Evolutionary conservation across 2,113 vertebrate species (phyloP).

Genomic region (Tenebrosternarchus preto): DNA sequence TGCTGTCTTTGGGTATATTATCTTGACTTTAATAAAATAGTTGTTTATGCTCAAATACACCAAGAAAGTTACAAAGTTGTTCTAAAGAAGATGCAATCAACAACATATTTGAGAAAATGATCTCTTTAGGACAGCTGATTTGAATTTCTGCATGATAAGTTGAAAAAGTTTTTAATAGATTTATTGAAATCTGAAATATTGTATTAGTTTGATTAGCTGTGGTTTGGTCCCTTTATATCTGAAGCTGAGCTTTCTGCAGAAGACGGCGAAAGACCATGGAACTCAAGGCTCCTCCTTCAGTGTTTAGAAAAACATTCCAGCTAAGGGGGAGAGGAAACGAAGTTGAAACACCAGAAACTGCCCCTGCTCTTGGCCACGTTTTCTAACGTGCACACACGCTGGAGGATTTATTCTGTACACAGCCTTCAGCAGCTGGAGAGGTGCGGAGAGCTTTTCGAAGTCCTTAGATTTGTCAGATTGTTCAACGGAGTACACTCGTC

Average conservation of each 20-base stretch:
- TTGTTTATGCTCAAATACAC: neutral
- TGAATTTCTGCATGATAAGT: neutral
- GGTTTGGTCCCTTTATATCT: constrained; percentile 14
- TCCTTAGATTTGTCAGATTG: neutral
- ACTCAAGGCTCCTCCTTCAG: constrained; percentile 74
- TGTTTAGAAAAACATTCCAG: constrained; percentile 80
- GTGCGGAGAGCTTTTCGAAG: constrained; percentile 17
- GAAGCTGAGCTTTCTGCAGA: constrained; percentile 36
- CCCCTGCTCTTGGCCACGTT: constrained; percentile 47
- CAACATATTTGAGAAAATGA: neutral
- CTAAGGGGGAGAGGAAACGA: constrained; percentile 65
- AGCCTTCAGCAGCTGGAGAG: neutral
- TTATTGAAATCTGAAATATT: no score
- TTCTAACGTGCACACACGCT: constrained; percentile 42
- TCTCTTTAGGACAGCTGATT: neutral
- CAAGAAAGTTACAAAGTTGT: neutral
- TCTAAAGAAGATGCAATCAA: neutral
- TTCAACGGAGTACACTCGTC: constrained; percentile 29
- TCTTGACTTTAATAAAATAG: neutral
- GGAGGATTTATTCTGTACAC: neutral
- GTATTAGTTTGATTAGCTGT: neutral
- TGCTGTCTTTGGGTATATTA: constrained; percentile 11
- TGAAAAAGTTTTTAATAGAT: neutral
- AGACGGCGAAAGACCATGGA: constrained; percentile 58
- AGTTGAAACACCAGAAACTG: constrained; percentile 60